Evolutionary conservation across 1,140 invertebrate species (phyloP), one percentile per base, ranked within the genome.

Genomic region (Rhopalosiphum padi): DNA sequence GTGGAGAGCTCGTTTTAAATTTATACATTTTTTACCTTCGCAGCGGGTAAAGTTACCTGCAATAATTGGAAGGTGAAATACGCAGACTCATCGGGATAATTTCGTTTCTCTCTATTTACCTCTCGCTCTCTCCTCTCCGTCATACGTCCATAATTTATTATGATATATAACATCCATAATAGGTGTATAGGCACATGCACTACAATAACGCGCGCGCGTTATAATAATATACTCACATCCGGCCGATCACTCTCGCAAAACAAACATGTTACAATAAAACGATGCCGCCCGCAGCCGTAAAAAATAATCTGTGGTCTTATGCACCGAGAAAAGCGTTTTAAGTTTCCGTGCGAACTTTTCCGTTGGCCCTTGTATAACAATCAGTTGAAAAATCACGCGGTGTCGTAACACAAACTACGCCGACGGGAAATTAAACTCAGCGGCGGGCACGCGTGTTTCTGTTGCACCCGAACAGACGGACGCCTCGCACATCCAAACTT

Each of bases 31-130:
- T 77, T 77, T 77, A 77, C 60, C 60, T 77, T 5, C 15, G 60
- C 30, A 30, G 23, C 15, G 5, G 60, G n/a, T n/a, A 18, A 1
- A n/a, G 30, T n/a, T 77, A 5, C 60, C 30, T 77, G 60, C 30
- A 77, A n/a, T 77, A 77, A 77, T 77, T 77, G 30, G 60, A 77
- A 77, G 60, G 30, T 77, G n/a, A 77, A 77, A 77, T 77, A n/a
- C 30, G 60, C 5, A 77, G 30, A n/a, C 60, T 77, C 60, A 5
- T 77, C 30, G 60, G 60, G 30, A 21, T 18, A n/a, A 77, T 77
- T 77, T 77, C 11, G 30, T 77, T n/a, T n/a, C 30, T 77, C 60
- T 77, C 30, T n/a, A 4, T n/a, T 5, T 55, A 8, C 22, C 1
- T 60, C 9, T 30, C 30, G 9, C 55, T 60, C 25, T 60, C 25